Percentiles rank a stretch among this genome's conserved stretches.
These are phyloP conservation scores for Neosalanx taihuensis DNA, from an alignment of 2,797 vertebrate genomes.

Conservation along the genomic window DNA sequence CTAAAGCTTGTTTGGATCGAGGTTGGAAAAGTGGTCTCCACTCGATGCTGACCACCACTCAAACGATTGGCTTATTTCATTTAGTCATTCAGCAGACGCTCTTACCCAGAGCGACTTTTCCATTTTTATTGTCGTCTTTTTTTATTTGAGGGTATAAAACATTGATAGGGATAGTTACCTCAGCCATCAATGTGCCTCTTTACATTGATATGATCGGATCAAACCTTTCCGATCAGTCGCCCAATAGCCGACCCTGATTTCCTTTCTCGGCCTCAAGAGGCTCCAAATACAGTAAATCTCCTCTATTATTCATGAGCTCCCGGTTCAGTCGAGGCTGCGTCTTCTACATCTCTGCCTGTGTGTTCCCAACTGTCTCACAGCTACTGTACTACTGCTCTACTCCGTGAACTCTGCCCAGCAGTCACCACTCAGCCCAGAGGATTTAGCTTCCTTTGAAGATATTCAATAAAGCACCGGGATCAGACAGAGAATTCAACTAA, in stretches of 20 bases:
- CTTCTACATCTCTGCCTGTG: conserved; percentile 23
- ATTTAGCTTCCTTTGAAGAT: conserved; percentile 56
- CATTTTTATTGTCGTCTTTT: too few relatives aligned
- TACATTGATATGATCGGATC: background rate
- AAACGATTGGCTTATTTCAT: background rate
- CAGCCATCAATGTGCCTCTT: too few relatives aligned
- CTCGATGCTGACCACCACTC: background rate
- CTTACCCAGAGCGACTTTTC: too few relatives aligned
- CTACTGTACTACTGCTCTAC: conserved; percentile 3
- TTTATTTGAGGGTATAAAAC: too few relatives aligned
- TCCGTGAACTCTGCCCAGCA: conserved; percentile 43
- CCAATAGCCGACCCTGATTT: conserved; percentile 23
- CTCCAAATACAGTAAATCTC: conserved; percentile 62
- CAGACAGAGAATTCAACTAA: conserved; percentile 56
- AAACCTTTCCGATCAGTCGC: conserved; percentile 11
- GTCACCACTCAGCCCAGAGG: conserved; percentile 50
- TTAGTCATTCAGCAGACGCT: too few relatives aligned
- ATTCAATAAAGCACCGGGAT: conserved; percentile 66
- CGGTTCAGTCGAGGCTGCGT: conserved; percentile 57
- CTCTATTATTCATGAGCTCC: conserved; percentile 65
- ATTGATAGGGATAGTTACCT: too few relatives aligned
- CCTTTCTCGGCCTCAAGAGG: conserved; percentile 48
- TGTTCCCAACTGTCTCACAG: conserved; percentile 42
- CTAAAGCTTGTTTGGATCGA: conserved; percentile 37
- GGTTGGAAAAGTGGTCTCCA: background rate